A percentile compares a stretch with the other conserved stretches of the same genome.
Conservation (phyloP, 2,888 invertebrate species). For the Agonopterix heracliana region DNA sequence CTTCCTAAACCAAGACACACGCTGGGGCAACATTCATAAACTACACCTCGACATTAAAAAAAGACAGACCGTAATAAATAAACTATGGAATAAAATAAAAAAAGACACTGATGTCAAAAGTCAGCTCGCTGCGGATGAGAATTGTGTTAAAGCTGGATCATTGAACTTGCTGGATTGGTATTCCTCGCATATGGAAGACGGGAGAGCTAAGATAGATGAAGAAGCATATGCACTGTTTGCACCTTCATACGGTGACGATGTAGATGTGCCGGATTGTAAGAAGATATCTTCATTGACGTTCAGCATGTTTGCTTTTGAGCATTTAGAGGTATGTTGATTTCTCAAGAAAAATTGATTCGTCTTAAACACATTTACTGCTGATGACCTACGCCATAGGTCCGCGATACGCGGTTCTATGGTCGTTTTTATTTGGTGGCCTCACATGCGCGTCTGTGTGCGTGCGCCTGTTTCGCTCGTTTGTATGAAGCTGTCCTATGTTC, state of each 20-base stretch:
- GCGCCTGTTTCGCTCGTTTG: too few species aligned
- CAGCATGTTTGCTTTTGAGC: conserved; percentile 65
- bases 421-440: too few species aligned
- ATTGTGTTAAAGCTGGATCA: conserved; percentile 80
- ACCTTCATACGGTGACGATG: conserved; percentile 32
- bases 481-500: too few species aligned
- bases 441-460: too few species aligned
- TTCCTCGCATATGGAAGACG: conserved; percentile 76
- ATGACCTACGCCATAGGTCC: too few species aligned
- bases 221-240: conserved; percentile 36
- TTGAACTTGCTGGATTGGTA: conserved; percentile 82
- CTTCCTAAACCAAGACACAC: conserved; percentile 84
- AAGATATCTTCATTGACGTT: conserved; percentile 69
- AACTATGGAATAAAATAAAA: conserved; percentile 73
- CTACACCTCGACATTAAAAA: conserved; percentile 79
- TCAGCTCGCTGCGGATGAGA: conserved; percentile 76
- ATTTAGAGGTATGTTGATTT: conserved; percentile 40
- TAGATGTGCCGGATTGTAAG: conserved; percentile 78
- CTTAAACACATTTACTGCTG: too few species aligned
- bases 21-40: conserved; percentile 76
- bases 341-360: too few species aligned
- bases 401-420: too few species aligned
- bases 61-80: conserved; percentile 79
- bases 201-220: conserved; percentile 58
- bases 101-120: conserved; percentile 78